These are phyloP conservation scores for Caenorhabditis sp. DNA, from an alignment of 2,888 invertebrate genomes.

Conservation along the genomic window DNA sequence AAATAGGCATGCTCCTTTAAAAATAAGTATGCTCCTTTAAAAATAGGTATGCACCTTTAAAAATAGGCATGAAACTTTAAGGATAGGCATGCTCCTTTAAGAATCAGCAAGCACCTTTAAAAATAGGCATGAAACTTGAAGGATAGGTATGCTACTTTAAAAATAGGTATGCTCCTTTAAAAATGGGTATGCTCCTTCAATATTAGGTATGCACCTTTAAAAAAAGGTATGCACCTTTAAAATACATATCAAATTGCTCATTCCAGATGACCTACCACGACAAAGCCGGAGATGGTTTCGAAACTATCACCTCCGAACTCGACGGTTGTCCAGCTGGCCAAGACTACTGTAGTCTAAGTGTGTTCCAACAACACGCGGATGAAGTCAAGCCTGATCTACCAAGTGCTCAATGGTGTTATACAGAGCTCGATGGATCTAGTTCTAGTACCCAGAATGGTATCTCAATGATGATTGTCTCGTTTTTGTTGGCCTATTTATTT, in stretches of 20 bases:
- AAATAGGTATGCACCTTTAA: background rate
- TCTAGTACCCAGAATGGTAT: no score
- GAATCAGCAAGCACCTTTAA: no score
- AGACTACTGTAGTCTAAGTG: conserved; percentile 34
- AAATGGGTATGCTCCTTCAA: no score
- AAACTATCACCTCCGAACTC: conserved; percentile 30
- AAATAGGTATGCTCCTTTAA: no score
- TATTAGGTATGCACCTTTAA: background rate
- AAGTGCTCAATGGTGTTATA: conserved; percentile 21
- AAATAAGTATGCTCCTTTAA: background rate
- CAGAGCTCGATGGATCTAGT: no score
- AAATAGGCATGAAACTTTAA: no score
- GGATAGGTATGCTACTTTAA: no score
- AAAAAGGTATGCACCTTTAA: background rate
- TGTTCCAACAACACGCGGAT: conserved; percentile 18
- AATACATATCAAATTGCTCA: background rate
- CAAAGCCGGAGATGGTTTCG: conserved; percentile 26
- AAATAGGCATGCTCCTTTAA: no score
- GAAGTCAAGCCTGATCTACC: conserved; percentile 29
- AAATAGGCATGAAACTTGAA: no score
- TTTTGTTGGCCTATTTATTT: no score
- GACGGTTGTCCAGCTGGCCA: conserved; percentile 26
- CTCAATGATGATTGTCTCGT: no score
- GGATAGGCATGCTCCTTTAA: no score
- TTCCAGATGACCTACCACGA: conserved; percentile 47